Evolutionary conservation across 1,140 invertebrate species (phyloP), one percentile per base, ranked within the genome.

Genomic region (Cotesia typhae): DNA sequence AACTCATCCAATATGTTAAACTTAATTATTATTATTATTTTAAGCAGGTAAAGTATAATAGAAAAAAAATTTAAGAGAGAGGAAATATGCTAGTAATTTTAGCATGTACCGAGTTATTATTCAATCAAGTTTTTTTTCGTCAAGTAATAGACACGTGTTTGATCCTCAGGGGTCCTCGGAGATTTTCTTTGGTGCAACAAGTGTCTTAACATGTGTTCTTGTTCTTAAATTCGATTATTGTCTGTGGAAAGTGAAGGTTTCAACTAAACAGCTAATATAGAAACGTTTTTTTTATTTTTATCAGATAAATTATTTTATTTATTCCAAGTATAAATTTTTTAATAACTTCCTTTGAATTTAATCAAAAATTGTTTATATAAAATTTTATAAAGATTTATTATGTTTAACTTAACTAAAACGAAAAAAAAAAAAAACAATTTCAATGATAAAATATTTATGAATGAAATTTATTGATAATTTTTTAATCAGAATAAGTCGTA

Each of bases 121-220:
- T 38, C 38, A 6, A 35, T 28, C 28, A 61, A 28, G 67, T 64
- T 61, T 53, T 14, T 53, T 47, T 47, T 47, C 20, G 36, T 53
- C 4, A 47, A 14, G 76, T 82, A 80, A 66, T 77, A 75, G 76
- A 79, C 79, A 83, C 81, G 78, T 85, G 80, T 80, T 47, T 68
- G 14, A 17, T 81, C 68, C 79, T 78, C 74, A 81, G 83, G 81
- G 82, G 79, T 79, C 78, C 64, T 73, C 68, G 73, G 76, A 70
- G n/a, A 74, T 83, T 79, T 81, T 80, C 61, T 63, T 75, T 57
- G 66, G 67, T 76, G 82, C 83, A 84, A 84, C 82, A 85, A 85
- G 83, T 83, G 83, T 84, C 76, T 74, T 77, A 68, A 70, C 82
- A 82, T 81, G 79, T 84, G 82, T 77, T 14, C 67, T 59, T 71